A percentile compares a stretch with the other conserved stretches of the same genome.
These are phyloP conservation scores for Siphlonurus alternatus DNA, from an alignment of 2,888 invertebrate species.

Conservation along the genomic window DNA sequence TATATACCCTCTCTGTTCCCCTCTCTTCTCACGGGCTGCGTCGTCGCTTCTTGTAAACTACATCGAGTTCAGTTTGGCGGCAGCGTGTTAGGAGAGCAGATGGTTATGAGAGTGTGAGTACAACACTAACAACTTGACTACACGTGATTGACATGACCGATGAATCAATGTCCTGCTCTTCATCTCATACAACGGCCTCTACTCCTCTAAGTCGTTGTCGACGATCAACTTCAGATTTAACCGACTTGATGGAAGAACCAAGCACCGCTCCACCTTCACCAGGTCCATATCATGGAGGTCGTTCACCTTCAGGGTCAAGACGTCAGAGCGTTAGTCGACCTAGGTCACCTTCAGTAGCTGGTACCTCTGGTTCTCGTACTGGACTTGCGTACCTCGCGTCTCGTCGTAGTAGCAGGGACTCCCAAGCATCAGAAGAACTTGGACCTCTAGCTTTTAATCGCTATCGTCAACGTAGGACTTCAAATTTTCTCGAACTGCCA, in stretches of 20 bases:
- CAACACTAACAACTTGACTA: too few species aligned
- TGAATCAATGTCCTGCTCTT: background rate
- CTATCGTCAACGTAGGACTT: conserved; percentile 61
- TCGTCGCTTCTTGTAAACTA: too few species aligned
- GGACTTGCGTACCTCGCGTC: conserved; percentile 60
- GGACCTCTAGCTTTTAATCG: conserved; percentile 66
- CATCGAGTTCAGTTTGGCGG: too few species aligned
- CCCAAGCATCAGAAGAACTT: conserved; percentile 58
- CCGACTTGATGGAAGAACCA: conserved; percentile 37
- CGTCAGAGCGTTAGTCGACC: background rate
- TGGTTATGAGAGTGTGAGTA: too few species aligned
- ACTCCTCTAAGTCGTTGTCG: conserved; percentile 8
- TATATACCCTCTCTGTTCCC: too few species aligned
- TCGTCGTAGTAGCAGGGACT: conserved; percentile 64
- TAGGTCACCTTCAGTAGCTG: background rate
- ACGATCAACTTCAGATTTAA: conserved; percentile 59
- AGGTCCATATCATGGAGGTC: conserved; percentile 48
- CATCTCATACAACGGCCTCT: conserved; percentile 2
- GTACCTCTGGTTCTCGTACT: conserved; percentile 7
- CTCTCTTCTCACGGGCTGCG: too few species aligned
- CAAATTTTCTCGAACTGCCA: conserved; percentile 73
- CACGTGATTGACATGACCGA: too few species aligned
- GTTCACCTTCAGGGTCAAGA: conserved; percentile 31
- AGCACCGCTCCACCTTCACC: conserved; percentile 43
- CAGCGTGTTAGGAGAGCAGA: too few species aligned